phyloP scores from a whole-genome alignment of 2,113 vertebrate species.

The Hyla sarda region DNA sequence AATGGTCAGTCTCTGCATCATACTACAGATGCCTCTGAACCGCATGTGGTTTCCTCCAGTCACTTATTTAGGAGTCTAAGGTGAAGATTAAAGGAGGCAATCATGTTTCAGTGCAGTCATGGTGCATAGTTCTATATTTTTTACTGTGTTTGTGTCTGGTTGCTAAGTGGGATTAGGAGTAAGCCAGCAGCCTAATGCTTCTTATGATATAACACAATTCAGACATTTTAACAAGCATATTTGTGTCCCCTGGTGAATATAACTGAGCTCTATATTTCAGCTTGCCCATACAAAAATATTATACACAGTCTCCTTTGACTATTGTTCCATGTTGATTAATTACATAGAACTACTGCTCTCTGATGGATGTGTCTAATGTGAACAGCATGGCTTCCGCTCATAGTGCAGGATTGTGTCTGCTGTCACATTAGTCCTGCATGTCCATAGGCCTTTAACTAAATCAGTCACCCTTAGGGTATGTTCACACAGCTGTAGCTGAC shows the following conservation, averaged over 20 bases:
- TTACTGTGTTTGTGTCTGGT: slow-evolving; percentile 54
- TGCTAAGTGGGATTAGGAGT: slow-evolving; percentile 57
- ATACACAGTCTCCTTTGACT: slow-evolving; percentile 19
- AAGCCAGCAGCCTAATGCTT: slow-evolving; percentile 53
- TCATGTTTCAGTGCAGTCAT: slow-evolving; percentile 56
- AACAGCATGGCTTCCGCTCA: neutral
- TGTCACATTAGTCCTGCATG: neutral
- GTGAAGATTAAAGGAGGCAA: slow-evolving; percentile 53
- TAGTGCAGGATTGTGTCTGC: neutral
- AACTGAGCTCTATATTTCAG: slow-evolving; percentile 41
- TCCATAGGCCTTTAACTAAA: neutral
- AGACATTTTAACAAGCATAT: slow-evolving; percentile 58
- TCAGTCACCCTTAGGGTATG: neutral
- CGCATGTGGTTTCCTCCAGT: slow-evolving; percentile 36
- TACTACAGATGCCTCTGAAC: slow-evolving; percentile 23
- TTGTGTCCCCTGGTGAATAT: slow-evolving; percentile 38
- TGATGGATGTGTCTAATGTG: neutral
- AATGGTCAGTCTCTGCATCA: neutral
- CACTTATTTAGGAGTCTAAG: slow-evolving; percentile 41
- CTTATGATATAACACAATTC: slow-evolving; percentile 53
- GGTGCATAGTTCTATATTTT: slow-evolving; percentile 35
- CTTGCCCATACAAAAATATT: slow-evolving; percentile 29
- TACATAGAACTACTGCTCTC: slow-evolving; percentile 7
- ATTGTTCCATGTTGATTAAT: slow-evolving; percentile 11
- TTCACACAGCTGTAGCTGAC: too few species aligned